Conservation (phyloP, 2,113 vertebrate species). For the Kryptolebias marmoratus region DNA sequence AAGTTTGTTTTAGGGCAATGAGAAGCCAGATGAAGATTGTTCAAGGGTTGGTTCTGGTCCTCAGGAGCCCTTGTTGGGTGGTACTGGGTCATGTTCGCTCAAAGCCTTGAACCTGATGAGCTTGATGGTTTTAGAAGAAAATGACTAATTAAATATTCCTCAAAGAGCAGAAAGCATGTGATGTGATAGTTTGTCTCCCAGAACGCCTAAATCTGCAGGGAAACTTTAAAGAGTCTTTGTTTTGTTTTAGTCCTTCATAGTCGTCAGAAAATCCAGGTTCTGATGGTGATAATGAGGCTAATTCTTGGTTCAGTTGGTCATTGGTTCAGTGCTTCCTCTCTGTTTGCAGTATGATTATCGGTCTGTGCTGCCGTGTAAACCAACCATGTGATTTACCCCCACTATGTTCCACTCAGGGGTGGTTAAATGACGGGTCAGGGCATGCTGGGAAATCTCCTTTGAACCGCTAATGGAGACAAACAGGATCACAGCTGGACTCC, state of each 20-base stretch:
- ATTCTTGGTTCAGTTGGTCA: not conserved
- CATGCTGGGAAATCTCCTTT: conserved; percentile 59
- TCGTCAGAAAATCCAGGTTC: not conserved
- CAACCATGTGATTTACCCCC: conserved; percentile 30
- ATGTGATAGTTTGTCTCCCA: no score
- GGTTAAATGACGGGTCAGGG: conserved; percentile 47
- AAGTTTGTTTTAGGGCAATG: not conserved
- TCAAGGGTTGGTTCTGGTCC: no score
- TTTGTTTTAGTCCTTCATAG: not conserved
- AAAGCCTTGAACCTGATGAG: no score
- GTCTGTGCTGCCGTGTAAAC: conserved; percentile 12
- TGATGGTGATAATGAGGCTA: not conserved
- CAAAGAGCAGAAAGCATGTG: no score
- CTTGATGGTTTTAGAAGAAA: no score
- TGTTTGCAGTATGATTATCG: conserved; percentile 1
- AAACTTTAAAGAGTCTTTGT: not conserved
- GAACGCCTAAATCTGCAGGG: not conserved
- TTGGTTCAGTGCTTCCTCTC: not conserved
- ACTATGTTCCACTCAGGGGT: not conserved
- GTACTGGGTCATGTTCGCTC: no score
- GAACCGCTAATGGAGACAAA: conserved; percentile 55
- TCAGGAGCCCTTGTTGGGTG: no score
- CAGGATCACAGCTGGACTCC: conserved; percentile 36
- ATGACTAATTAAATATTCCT: no score
- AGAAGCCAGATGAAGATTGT: no score